Percentiles rank a stretch among this genome's conserved stretches.
phyloP scores from a whole-genome alignment of 2,113 vertebrate species.

The Calonectris borealis region DNA sequence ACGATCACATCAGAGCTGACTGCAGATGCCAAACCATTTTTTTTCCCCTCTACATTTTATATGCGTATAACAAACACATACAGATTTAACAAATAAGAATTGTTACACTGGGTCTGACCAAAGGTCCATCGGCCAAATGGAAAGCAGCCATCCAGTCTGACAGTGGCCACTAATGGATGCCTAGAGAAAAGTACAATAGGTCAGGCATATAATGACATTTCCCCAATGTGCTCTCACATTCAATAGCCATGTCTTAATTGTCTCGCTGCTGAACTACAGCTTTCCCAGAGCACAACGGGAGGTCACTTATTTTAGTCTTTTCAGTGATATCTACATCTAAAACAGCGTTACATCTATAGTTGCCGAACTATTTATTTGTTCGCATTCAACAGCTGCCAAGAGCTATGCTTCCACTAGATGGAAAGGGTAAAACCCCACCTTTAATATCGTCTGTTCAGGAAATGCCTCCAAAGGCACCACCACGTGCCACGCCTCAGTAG shows the following conservation, averaged over 20 bases:
- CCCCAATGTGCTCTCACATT: not conserved
- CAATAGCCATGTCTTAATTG: not conserved
- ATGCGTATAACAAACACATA: not conserved
- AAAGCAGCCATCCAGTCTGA: not conserved
- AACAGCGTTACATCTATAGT: not conserved
- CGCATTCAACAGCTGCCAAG: not conserved
- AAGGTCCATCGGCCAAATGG: not conserved
- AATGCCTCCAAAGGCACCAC: not conserved
- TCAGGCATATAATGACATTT: not conserved
- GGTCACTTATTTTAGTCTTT: not conserved
- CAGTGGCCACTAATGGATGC: not conserved
- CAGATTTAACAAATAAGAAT: not conserved
- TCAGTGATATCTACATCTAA: not conserved
- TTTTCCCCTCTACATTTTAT: not conserved
- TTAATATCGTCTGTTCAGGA: rapidly evolving
- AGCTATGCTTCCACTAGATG: not conserved
- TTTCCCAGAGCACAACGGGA: not conserved
- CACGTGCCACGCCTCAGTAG: rapidly evolving
- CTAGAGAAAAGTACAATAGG: not conserved
- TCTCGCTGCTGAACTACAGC: not conserved
- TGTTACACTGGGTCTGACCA: not conserved
- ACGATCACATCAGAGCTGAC: not conserved
- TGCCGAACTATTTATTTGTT: not conserved
- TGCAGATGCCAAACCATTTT: not conserved
- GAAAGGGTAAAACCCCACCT: not conserved